These are phyloP conservation scores for Talpa occidentalis DNA, from an alignment of 2,113 vertebrate genomes.

Conservation along the genomic window DNA sequence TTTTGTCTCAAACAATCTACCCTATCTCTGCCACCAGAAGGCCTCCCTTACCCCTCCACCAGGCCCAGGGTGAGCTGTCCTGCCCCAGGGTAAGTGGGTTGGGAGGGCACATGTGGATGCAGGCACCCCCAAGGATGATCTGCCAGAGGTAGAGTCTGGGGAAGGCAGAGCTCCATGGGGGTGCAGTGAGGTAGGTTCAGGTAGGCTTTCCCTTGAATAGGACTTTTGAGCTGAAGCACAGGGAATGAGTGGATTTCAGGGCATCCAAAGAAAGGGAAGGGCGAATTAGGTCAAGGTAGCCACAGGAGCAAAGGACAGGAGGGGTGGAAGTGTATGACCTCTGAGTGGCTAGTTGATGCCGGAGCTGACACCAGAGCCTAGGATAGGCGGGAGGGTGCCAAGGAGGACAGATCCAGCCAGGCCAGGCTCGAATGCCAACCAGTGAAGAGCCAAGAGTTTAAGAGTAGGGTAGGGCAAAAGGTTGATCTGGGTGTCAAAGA, in stretches of 20 bases:
- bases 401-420: neutral
- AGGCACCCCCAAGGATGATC: neutral
- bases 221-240: neutral
- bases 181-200: neutral
- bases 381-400: neutral
- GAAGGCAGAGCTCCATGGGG: neutral
- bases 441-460: neutral
- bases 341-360: neutral
- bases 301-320: constrained; percentile 23
- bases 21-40: neutral
- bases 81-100: neutral
- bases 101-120: neutral
- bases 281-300: neutral
- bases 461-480: neutral
- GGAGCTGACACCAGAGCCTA: neutral
- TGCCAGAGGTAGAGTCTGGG: neutral
- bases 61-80: neutral
- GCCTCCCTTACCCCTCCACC: neutral
- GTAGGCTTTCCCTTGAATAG: neutral
- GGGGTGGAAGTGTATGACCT: constrained; percentile 23
- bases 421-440: neutral
- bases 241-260: constrained; percentile 1
- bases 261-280: constrained; percentile 13
- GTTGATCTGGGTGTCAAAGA: neutral
- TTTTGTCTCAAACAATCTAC: constrained; percentile 32